Evolutionary conservation across 2,113 vertebrate species (phyloP).

Genomic region (Festucalex cinctus): DNA sequence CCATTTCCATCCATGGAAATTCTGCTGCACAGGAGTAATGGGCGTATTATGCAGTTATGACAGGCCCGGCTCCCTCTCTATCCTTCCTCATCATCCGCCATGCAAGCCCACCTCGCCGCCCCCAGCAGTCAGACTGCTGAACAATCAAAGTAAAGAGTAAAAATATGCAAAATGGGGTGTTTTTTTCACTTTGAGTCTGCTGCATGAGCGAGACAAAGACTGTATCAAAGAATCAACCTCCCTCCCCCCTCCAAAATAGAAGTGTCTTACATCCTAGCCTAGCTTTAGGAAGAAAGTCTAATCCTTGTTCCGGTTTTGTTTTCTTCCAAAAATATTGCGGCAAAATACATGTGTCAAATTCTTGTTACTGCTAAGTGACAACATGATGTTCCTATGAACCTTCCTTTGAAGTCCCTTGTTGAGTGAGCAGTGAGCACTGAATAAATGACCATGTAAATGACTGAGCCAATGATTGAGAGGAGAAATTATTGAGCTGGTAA

Average conservation of each 20-base stretch:
- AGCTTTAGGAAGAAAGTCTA: background rate
- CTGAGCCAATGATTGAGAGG: conserved; percentile 68
- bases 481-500: conserved; percentile 72
- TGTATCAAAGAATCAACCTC: conserved; percentile 13
- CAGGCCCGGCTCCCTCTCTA: conserved; percentile 54
- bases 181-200: conserved; percentile 45
- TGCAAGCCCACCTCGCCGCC: conserved; percentile 9
- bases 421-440: conserved; percentile 41
- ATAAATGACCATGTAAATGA: conserved; percentile 66
- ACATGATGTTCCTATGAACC: conserved; percentile 25
- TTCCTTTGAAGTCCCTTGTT: conserved; percentile 26
- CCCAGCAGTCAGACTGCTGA: conserved; percentile 50
- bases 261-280: background rate
- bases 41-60: conserved; percentile 73
- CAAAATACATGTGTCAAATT: background rate
- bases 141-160: conserved; percentile 61
- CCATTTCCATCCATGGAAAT: conserved; percentile 76
- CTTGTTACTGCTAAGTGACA: conserved; percentile 21
- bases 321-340: background rate
- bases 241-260: background rate
- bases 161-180: conserved; percentile 59
- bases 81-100: conserved; percentile 44
- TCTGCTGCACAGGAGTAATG: conserved; percentile 71
- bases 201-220: conserved; percentile 46
- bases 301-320: background rate